Evolutionary conservation across 2,113 vertebrate species (phyloP).

Genomic region (Solea senegalensis): DNA sequence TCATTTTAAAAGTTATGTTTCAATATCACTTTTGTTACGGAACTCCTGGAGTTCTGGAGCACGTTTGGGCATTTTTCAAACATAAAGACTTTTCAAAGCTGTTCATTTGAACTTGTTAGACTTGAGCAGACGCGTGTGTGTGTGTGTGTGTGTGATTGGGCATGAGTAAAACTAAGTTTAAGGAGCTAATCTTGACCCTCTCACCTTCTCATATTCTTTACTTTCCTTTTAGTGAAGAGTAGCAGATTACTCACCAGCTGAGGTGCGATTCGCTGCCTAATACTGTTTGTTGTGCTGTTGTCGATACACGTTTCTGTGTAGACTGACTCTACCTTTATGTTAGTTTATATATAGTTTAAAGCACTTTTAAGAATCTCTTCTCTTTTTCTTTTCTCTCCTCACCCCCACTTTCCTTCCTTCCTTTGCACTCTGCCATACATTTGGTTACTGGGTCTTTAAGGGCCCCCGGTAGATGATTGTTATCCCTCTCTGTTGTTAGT

Average conservation of each 20-base stretch:
- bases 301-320: no score
- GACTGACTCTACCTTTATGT: no score
- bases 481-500: neutral
- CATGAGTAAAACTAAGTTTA: neutral
- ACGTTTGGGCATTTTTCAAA: no score
- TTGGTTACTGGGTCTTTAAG: neutral
- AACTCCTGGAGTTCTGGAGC: no score
- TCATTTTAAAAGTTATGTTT: no score
- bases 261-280: no score
- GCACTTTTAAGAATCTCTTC: neutral
- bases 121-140: neutral
- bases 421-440: neutral
- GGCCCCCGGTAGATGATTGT: neutral
- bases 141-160: neutral
- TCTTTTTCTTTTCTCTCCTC: neutral
- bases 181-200: neutral
- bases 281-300: no score
- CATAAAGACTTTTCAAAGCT: no score
- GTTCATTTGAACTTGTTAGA: neutral
- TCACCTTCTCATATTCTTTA: neutral
- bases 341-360: neutral
- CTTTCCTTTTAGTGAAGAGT: neutral
- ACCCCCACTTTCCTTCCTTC: neutral
- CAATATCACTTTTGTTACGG: no score
- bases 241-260: neutral